Evolutionary conservation across 2,797 vertebrate genomes (phyloP).

Genomic region (Gadopsis bispinosus): DNA sequence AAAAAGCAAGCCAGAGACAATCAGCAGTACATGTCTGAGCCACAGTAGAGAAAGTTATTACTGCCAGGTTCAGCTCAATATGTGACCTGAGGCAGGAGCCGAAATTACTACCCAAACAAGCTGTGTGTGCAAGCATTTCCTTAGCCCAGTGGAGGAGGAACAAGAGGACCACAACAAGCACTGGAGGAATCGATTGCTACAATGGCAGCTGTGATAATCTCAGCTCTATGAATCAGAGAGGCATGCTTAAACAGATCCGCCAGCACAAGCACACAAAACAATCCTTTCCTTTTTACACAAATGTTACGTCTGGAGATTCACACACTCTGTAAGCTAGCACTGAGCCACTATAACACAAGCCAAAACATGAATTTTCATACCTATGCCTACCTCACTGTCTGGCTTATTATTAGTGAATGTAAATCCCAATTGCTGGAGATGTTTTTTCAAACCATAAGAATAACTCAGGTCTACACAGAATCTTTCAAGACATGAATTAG

Average conservation of each 20-base stretch:
- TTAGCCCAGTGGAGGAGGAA: conserved; percentile 35
- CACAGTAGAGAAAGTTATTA: conserved; percentile 57
- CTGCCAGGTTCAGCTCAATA: conserved; percentile 65
- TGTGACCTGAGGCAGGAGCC: conserved; percentile 65
- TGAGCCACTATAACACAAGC: neutral
- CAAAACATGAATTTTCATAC: conserved; percentile 13
- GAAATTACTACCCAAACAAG: conserved; percentile 69
- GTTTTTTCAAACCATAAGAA: neutral
- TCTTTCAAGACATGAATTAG: neutral
- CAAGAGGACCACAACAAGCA: conserved; percentile 37
- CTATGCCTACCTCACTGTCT: neutral
- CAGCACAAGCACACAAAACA: conserved; percentile 2
- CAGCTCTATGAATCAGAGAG: conserved; percentile 44
- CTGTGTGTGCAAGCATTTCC: conserved; percentile 57
- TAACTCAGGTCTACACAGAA: neutral
- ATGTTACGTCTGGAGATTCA: conserved; percentile 13
- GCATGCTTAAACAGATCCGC: conserved; percentile 23
- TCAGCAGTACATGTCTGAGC: conserved; percentile 43
- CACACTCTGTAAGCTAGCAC: neutral
- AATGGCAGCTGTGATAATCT: conserved; percentile 48
- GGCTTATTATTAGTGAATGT: neutral
- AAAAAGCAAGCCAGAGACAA: conserved; percentile 34
- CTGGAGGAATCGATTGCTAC: conserved; percentile 56
- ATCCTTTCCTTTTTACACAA: conserved; percentile 19
- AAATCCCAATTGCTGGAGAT: neutral